Base-by-base conservation (phyloP, 1,140 invertebrate species). In the Pygmarrhopalites habei region DNA sequence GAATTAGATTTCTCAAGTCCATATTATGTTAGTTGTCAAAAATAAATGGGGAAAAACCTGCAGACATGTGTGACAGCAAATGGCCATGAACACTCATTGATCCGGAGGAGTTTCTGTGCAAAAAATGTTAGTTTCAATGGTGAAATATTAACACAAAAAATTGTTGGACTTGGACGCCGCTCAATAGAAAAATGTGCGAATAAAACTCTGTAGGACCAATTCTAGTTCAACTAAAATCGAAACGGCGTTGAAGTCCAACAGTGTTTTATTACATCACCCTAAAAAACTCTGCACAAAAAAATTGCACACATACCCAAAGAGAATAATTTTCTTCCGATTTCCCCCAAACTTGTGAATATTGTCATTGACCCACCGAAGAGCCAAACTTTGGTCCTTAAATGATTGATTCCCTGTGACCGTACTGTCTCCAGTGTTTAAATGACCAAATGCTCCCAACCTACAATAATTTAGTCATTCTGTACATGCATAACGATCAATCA, bases 301-400 rank as follows among this genome's bases (percentile, higher is more conserved):
- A n/a, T n/a, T n/a, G n/a, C n/a, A n/a, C n/a, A n/a, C n/a, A n/a
- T n/a, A n/a, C 29, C 65, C 65, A 30, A 64, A 52, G 3, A 67
- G 56, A 19, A 62, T 58, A 23, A 49, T 21, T 49, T 21, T 12
- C 23, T 49, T 49, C 7, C 12, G 46, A 19, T 49, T 23, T 14
- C 46, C 46, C 12, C 46, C 46, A 49, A 49, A 49, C 46, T 7
- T 49, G 7, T 7, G 7, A 23, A 49, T 49, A 49, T 49, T 49
- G 7, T 49, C 46, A 10, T 49, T 12, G 7, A 49, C 46, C 46
- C 46, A 49, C 23, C 19, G 12, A 10, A 49, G 23, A 14, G 46
- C 35, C 10, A 7, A 39, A 7, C 35, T 10, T 39, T 39, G 35
- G 17, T 39, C 35, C 35, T 39, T 39, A 10, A 39, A 39, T 7